Conservation (phyloP, 2,888 invertebrate genomes). For the Sympetrum striolatum region DNA sequence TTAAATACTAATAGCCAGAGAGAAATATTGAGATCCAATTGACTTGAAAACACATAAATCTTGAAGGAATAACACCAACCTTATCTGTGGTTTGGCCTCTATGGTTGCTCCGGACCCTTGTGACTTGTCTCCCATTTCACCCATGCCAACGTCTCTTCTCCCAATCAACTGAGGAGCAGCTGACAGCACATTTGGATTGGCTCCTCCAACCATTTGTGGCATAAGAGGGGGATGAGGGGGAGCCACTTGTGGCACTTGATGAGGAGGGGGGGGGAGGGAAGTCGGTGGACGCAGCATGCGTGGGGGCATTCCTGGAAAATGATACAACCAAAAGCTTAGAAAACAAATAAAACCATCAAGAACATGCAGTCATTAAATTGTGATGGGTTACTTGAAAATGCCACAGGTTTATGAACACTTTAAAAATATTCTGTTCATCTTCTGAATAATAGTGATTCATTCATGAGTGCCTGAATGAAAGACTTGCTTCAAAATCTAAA, state of each 20-base stretch:
- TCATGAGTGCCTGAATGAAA: no score
- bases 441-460: no score
- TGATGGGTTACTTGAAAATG: background rate
- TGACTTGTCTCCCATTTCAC: slow-evolving; percentile 21
- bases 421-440: no score
- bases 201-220: slow-evolving; percentile 49
- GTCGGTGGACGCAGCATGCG: slow-evolving; percentile 51
- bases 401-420: no score
- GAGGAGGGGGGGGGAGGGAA: slow-evolving; percentile 53
- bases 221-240: slow-evolving; percentile 63
- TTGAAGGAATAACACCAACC: slow-evolving; percentile 50
- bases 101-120: slow-evolving; percentile 71
- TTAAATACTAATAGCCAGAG: no score
- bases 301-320: slow-evolving; percentile 53
- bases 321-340: background rate
- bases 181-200: slow-evolving; percentile 73
- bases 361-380: background rate
- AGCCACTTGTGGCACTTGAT: slow-evolving; percentile 64
- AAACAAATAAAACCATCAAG: background rate
- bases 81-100: slow-evolving; percentile 95
- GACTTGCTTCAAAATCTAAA: no score
- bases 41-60: no score
- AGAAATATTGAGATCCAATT: no score
- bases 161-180: slow-evolving; percentile 84
- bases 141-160: slow-evolving; percentile 55